Evolutionary conservation across 1,140 invertebrate genomes (phyloP).

Genomic region (Cyphomyrmex costatus): DNA sequence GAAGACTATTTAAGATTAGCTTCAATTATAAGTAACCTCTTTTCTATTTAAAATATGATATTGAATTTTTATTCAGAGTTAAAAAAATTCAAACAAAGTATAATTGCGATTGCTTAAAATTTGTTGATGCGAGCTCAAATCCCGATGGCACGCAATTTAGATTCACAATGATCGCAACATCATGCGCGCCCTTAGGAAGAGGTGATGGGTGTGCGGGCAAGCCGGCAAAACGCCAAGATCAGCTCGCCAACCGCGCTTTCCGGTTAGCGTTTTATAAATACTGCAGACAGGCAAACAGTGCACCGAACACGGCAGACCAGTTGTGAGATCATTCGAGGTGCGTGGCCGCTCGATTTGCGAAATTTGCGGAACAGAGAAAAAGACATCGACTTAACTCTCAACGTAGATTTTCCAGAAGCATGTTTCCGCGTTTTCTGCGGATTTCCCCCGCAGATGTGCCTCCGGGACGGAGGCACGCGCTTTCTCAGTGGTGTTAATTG

Average conservation of each 20-base stretch:
- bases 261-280: conserved; percentile 88
- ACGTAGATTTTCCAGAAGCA: conserved; percentile 8
- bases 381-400: not conserved
- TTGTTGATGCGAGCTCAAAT: too few relatives aligned
- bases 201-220: conserved; percentile 77
- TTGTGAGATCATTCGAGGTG: conserved; percentile 67
- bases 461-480: not conserved
- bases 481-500: conserved; percentile 14
- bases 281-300: conserved; percentile 84
- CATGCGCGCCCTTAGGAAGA: conserved; percentile 63
- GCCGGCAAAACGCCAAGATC: conserved; percentile 85
- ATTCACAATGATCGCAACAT: conserved; percentile 32
- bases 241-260: conserved; percentile 85
- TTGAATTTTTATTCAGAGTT: not conserved
- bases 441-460: not conserved
- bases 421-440: not conserved
- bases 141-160: not conserved
- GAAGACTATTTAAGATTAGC: not conserved
- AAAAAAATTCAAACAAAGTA: not conserved
- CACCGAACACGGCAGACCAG: conserved; percentile 72
- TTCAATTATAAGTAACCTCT: not conserved
- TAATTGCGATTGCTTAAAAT: not conserved
- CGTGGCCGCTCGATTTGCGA: conserved; percentile 12
- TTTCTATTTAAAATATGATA: not conserved
- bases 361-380: not conserved